Conservation (phyloP, 2,888 invertebrate genomes). For the Dicyrtoma fusca region DNA sequence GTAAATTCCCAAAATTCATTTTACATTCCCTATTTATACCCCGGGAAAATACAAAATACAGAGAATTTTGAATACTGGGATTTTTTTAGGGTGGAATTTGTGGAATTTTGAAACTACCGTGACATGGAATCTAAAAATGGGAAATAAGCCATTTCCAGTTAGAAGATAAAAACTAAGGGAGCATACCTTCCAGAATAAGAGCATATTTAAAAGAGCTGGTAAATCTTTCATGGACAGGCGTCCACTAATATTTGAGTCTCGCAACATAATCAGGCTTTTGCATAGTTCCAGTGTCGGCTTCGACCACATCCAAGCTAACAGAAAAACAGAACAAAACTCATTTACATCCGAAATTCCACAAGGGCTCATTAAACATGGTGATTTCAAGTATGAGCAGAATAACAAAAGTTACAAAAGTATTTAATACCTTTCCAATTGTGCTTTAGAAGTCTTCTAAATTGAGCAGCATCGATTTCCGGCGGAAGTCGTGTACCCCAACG, state of each 20-base stretch:
- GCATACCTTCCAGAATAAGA: slow-evolving; percentile 69
- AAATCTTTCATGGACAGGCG: slow-evolving; percentile 67
- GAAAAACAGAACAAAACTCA: not conserved
- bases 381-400: too few species aligned
- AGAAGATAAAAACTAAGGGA: not conserved
- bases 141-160: too few species aligned
- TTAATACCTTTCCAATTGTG: slow-evolving; percentile 65
- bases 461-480: slow-evolving; percentile 67
- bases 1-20: too few species aligned
- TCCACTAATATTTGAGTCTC: slow-evolving; percentile 70
- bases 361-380: too few species aligned
- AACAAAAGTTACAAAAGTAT: not conserved
- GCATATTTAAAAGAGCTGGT: slow-evolving; percentile 68
- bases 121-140: too few species aligned
- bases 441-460: slow-evolving; percentile 67
- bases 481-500: slow-evolving; percentile 66
- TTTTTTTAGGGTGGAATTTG: too few species aligned
- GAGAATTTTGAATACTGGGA: too few species aligned
- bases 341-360: too few species aligned
- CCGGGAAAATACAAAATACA: too few species aligned
- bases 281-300: slow-evolving; percentile 70
- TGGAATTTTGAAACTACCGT: too few species aligned
- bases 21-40: too few species aligned
- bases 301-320: slow-evolving; percentile 63
- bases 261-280: slow-evolving; percentile 70